Evolutionary conservation across 2,797 vertebrate species (phyloP).

Genomic region (Acropternis orthonyx): DNA sequence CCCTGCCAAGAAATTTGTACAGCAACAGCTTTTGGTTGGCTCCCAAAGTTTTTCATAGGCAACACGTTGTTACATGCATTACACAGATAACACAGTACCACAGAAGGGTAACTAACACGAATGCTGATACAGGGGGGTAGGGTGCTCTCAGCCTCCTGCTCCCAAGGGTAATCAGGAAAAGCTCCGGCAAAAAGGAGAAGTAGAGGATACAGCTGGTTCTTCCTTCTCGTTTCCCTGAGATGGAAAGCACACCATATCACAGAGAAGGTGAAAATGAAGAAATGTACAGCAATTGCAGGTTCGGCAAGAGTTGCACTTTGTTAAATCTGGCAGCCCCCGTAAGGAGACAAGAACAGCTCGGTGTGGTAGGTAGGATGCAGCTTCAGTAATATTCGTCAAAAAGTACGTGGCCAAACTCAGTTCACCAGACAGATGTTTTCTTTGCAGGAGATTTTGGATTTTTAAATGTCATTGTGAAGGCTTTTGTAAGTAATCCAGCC

Average conservation of each 20-base stretch:
- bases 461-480: not conserved
- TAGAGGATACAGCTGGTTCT: not conserved
- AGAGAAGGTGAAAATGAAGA: not conserved
- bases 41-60: not conserved
- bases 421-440: not conserved
- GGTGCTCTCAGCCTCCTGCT: not conserved
- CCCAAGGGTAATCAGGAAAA: fast-evolving
- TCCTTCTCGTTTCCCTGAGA: not conserved
- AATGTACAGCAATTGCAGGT: not conserved
- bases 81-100: not conserved
- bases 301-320: not conserved
- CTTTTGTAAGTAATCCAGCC: not conserved
- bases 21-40: not conserved
- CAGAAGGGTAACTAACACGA: not conserved
- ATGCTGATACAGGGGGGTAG: not conserved
- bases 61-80: not conserved
- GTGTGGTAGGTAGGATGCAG: fast-evolving
- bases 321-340: not conserved
- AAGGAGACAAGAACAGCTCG: not conserved
- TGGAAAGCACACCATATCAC: not conserved
- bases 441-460: not conserved
- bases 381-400: fast-evolving
- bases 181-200: not conserved
- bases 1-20: not conserved
- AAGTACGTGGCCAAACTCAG: not conserved